Evolutionary conservation across 1,140 invertebrate species (phyloP).

Genomic region (Oryctes rhinoceros): DNA sequence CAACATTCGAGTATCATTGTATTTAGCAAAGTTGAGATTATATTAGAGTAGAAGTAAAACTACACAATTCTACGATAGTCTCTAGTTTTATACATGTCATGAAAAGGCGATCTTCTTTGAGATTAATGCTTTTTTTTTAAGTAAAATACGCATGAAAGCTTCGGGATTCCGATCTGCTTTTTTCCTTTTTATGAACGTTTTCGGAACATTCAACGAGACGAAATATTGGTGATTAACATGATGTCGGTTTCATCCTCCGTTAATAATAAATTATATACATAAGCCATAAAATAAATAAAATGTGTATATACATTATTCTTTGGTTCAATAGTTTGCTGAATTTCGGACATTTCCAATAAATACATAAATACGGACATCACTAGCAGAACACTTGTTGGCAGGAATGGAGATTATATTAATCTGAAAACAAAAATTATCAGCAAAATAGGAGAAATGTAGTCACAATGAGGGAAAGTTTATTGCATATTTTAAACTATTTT

Average conservation of each 20-base stretch:
- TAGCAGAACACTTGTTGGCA: slow-evolving; percentile 20
- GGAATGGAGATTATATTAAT: slow-evolving; percentile 23
- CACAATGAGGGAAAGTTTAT: no score
- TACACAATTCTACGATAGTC: not conserved
- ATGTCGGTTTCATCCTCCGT: no score
- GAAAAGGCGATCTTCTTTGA: slow-evolving; percentile 18
- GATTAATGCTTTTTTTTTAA: slow-evolving; percentile 23
- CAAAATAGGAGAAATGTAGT: not conserved
- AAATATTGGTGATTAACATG: not conserved
- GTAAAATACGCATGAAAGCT: not conserved
- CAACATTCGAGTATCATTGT: slow-evolving; percentile 54
- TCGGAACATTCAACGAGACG: not conserved
- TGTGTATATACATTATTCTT: slow-evolving; percentile 50
- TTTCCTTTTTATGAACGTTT: not conserved
- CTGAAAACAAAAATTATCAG: slow-evolving; percentile 6
- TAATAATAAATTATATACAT: slow-evolving; percentile 37
- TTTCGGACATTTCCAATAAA: not conserved
- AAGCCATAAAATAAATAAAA: slow-evolving; percentile 47
- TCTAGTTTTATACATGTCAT: slow-evolving; percentile 1
- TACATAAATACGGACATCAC: not conserved
- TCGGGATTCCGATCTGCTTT: not conserved
- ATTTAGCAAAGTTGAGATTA: slow-evolving; percentile 43
- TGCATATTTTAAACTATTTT: no score
- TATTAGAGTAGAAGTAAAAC: not conserved
- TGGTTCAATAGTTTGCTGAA: slow-evolving; percentile 41